Evolutionary conservation across 2,797 vertebrate genomes (phyloP).

Genomic region (Pangasius krempfi): DNA sequence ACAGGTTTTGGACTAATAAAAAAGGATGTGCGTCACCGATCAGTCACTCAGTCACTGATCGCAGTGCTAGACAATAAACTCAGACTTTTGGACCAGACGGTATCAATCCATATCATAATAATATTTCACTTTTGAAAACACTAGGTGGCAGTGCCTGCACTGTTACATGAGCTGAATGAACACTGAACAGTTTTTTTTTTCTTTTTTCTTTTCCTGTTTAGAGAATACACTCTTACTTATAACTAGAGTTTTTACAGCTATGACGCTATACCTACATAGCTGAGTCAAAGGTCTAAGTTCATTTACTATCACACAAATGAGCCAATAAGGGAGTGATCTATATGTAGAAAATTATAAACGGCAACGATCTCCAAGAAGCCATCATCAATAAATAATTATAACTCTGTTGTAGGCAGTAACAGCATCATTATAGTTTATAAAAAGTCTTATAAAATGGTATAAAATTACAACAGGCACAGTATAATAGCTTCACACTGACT

Average conservation of each 20-base stretch:
- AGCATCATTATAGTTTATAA: background rate
- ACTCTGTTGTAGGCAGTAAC: background rate
- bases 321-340: background rate
- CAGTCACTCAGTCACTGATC: too few species aligned
- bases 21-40: background rate
- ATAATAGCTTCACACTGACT: background rate
- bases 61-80: background rate
- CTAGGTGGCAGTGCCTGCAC: slow-evolving; percentile 83
- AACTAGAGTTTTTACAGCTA: slow-evolving; percentile 17
- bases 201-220: background rate
- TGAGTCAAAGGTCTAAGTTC: slow-evolving; percentile 37
- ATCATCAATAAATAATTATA: slow-evolving; percentile 13
- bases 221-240: slow-evolving; percentile 1
- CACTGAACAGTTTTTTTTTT: background rate
- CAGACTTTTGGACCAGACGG: background rate
- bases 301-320: slow-evolving; percentile 17
- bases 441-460: background rate
- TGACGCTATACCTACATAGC: slow-evolving; percentile 1
- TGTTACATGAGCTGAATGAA: slow-evolving; percentile 65
- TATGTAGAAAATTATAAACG: background rate
- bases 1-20: background rate
- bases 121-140: slow-evolving; percentile 67
- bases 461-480: background rate
- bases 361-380: background rate
- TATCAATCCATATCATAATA: slow-evolving; percentile 1